These are phyloP conservation scores for Paramisgurnus dabryanus DNA, from an alignment of 2,113 vertebrate genomes.

Conservation along the genomic window DNA sequence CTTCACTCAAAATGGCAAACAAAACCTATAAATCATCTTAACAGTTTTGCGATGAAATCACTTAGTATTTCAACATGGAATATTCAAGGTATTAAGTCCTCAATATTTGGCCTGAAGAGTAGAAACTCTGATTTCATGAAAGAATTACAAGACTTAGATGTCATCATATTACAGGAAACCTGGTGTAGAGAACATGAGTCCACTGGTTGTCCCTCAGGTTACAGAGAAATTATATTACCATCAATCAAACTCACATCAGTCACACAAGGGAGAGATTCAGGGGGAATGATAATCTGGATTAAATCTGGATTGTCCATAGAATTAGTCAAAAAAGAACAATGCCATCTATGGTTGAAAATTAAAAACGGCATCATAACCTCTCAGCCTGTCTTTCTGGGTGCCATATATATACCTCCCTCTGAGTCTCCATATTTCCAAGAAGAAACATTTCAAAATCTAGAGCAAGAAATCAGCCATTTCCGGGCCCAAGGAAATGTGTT, in stretches of 20 bases:
- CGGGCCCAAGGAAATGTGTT: not conserved
- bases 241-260: constrained; percentile 1
- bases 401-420: not conserved
- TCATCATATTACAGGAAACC: not conserved
- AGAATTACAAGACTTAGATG: not conserved
- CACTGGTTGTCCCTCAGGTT: not conserved
- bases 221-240: constrained; percentile 5
- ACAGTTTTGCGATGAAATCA: too few species aligned
- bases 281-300: not conserved
- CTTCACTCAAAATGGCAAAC: too few species aligned
- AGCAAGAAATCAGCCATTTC: not conserved
- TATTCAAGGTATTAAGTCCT: not conserved
- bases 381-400: not conserved
- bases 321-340: not conserved
- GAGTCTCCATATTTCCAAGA: not conserved
- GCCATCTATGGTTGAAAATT: not conserved
- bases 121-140: not conserved
- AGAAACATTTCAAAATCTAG: not conserved
- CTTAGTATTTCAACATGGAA: not conserved
- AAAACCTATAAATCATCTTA: too few species aligned
- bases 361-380: not conserved
- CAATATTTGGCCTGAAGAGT: not conserved
- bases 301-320: not conserved
- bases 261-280: not conserved
- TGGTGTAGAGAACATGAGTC: not conserved